Evolutionary conservation across 1,140 invertebrate species (phyloP), one percentile per base, ranked within the genome.

Genomic region (Drosophila nikananu): DNA sequence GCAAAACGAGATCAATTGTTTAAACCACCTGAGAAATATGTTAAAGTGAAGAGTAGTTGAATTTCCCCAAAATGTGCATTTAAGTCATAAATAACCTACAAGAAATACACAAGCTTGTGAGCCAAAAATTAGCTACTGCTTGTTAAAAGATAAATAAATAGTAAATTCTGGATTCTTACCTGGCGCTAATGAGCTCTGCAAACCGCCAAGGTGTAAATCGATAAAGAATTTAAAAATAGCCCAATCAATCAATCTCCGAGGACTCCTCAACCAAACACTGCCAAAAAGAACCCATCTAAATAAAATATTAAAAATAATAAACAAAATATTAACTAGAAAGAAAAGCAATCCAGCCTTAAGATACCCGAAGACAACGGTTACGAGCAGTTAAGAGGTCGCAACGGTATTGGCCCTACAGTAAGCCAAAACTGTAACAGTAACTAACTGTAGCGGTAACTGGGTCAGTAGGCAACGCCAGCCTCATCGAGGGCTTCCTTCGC

Each of bases 381-480:
- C 59, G 42, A 77, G 75, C 75, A 77, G 70, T 77, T 77, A 77
- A 70, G 42, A 57, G 74, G 54, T 66, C 61, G 12, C 30, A 19
- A 10, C 13, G 12, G 41, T 23, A 32, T 21, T 51, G 27, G 21
- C 41, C 0, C 27, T 59, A 57, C 62, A 17, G 32, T 37, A 17
- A 55, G 54, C 54, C n/a, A 9, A 32, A 65, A 35, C 63, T 71
- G 49, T 57, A 39, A 57, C 76, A 78, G 52, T 39, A 19, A 59
- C 66, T 60, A 73, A 27, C 67, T 37, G 44, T 72, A 79, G 21
- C 67, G 54, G 44, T 72, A 79, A 79, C 77, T 79, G 77, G 77
- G 77, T 79, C 77, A 79, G 75, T 79, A 79, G 77, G 77, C 77
- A 79, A 48, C 49, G 55, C 55, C 75, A 74, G 63, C 66, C 67